Base-by-base conservation (phyloP, 2,888 invertebrate genomes). In the Brassicogethes aeneus region DNA sequence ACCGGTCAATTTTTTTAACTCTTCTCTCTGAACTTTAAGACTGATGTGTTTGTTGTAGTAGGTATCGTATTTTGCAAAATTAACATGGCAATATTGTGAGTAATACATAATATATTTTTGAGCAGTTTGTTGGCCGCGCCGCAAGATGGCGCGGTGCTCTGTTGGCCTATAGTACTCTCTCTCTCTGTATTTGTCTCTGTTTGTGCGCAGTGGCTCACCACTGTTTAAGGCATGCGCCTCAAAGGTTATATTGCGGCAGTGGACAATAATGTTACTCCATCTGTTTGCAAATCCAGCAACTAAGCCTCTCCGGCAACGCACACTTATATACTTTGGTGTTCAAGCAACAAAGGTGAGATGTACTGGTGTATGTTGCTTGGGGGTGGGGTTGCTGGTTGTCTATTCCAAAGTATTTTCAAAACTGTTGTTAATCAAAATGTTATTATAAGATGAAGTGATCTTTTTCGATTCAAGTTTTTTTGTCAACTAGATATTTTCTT, bases 371-470 rank as follows among this genome's bases (percentile, higher is more conserved):
- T n/a, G n/a, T n/a, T n/a, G n/a, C n/a, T n/a, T n/a, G n/a, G n/a
- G n/a, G n/a, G n/a, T n/a, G n/a, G n/a, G n/a, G n/a, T n/a, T n/a
- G n/a, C n/a, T n/a, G n/a, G n/a, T 23, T 7, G 5, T 23, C 23
- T 23, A 23, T 23, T 23, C 54, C 56, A 57, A 57, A 60, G 58
- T 65, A 64, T 66, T 65, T 65, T 64, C 62, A 61, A 66, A 63
- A 23, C 23, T 23, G 66, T 67, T 67, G 67, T 67, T 67, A 62
- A 64, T 64, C 61, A 62, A 64, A 66, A 66, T 62, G 63, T 62
- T 65, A 61, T 56, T 49, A 48, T 46, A 48, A 46, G 45, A 43
- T 47, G 47, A 35, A 3, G 16, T 17, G 36, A 23, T 29, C 37
- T 37, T 53, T 56, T 53, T 57, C 55, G 54, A 57, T 60, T 58